Conservation (phyloP, 2,797 vertebrate genomes). For the Acropternis orthonyx region DNA sequence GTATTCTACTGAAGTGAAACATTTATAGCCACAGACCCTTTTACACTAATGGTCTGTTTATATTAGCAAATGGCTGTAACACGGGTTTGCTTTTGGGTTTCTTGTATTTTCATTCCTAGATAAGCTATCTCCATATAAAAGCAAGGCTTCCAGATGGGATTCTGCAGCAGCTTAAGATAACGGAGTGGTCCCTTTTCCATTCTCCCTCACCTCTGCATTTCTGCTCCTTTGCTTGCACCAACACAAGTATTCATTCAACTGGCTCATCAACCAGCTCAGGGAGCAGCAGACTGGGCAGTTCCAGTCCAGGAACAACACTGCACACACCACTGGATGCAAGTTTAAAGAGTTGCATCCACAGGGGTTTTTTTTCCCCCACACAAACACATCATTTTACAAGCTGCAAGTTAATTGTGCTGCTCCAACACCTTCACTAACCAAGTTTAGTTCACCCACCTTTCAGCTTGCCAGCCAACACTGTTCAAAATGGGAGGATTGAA, state of each 20-base stretch:
- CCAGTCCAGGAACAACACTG: neutral
- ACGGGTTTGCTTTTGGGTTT: neutral
- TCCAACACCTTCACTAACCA: neutral
- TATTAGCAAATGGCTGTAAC: neutral
- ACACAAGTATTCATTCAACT: neutral
- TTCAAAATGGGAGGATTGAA: slow-evolving; percentile 63
- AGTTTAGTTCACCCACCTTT: slow-evolving; percentile 76
- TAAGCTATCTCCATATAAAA: neutral
- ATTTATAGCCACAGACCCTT: neutral
- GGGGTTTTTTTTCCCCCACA: neutral
- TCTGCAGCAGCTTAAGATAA: neutral
- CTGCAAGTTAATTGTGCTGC: neutral
- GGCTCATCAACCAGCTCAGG: neutral
- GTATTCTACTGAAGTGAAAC: neutral
- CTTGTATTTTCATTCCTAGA: neutral
- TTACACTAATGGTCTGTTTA: neutral
- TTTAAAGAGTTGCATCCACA: neutral
- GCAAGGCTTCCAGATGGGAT: neutral
- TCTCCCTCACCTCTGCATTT: neutral
- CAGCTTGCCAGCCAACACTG: slow-evolving; percentile 75
- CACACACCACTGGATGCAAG: neutral
- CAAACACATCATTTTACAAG: neutral
- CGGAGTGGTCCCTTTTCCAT: rapidly evolving
- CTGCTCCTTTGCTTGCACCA: neutral
- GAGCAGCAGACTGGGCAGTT: neutral